A percentile compares a stretch with the other conserved stretches of the same genome.
Conservation (phyloP, 37 sponge, comb jelly and placozoan genomes). For the Trichoplax adhaerens region DNA sequence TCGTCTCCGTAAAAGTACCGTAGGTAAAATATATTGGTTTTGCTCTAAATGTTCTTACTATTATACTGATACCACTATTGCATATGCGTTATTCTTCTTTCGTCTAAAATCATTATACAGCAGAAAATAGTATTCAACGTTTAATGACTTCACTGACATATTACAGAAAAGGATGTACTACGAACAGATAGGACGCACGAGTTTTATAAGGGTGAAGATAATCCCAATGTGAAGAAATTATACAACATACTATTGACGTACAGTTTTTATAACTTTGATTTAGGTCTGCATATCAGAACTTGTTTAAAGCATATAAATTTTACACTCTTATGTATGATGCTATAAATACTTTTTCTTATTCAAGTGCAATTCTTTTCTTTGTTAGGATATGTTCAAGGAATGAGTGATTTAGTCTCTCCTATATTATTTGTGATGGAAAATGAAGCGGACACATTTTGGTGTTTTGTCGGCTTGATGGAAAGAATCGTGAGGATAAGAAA, state of each 20-base stretch:
- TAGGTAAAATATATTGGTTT: constrained; percentile 27
- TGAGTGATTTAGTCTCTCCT: constrained; percentile 96
- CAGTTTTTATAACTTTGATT: constrained; percentile 84
- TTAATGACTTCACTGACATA: constrained; percentile 2
- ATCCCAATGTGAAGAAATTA: constrained; percentile 41
- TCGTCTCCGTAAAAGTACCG: constrained; percentile 27
- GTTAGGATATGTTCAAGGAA: constrained; percentile 93
- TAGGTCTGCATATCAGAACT: constrained; percentile 34
- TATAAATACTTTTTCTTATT: background rate
- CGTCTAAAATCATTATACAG: background rate
- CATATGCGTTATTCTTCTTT: background rate
- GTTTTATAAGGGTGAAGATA: constrained; percentile 26
- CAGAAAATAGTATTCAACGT: constrained; percentile 1
- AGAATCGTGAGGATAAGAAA: constrained; percentile 38
- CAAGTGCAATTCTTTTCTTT: background rate
- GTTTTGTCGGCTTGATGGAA: constrained; percentile 87
- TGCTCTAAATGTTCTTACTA: background rate
- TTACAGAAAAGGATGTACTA: constrained; percentile 72
- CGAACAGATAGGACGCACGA: constrained; percentile 61
- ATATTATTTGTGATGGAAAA: constrained; percentile 72
- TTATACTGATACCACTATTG: background rate
- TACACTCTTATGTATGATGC: background rate
- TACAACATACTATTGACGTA: constrained; percentile 81
- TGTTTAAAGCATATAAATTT: background rate
- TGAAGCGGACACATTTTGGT: constrained; percentile 90